phyloP scores from a whole-genome alignment of 1,140 invertebrate species.

The Zaprionus ornatus region DNA sequence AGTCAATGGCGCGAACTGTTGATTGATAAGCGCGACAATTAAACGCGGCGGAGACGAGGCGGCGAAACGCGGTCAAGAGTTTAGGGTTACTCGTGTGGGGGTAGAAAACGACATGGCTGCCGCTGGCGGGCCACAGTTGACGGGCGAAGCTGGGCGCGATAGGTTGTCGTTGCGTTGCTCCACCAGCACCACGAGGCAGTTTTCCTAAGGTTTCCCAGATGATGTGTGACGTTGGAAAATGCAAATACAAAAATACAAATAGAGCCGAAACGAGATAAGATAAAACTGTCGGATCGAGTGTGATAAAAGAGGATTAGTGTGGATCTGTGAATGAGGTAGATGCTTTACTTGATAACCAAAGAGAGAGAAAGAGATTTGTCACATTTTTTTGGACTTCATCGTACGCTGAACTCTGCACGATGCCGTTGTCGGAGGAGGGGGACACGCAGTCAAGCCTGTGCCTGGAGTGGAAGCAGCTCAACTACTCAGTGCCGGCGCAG shows the following conservation, averaged over 20 bases:
- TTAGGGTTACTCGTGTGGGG: conserved; percentile 69
- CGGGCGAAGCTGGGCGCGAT: conserved; percentile 28
- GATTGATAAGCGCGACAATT: conserved; percentile 74
- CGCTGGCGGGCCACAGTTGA: conserved; percentile 54
- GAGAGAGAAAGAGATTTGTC: not conserved
- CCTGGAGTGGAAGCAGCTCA: conserved; percentile 80
- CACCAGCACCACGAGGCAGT: conserved; percentile 19
- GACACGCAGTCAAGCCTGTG: conserved; percentile 50
- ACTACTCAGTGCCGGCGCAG: conserved; percentile 79
- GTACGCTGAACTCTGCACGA: conserved; percentile 41
- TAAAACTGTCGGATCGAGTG: conserved; percentile 7
- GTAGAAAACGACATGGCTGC: conserved; percentile 60
- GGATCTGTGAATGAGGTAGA: not conserved
- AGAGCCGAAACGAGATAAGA: conserved; percentile 24
- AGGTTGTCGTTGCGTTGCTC: conserved; percentile 12
- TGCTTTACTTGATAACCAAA: conserved; percentile 11
- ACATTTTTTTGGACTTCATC: conserved; percentile 7
- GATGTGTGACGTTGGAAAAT: not conserved
- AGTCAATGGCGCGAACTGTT: conserved; percentile 39
- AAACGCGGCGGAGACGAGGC: conserved; percentile 4
- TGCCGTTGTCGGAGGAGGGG: not conserved
- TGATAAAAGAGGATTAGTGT: conserved; percentile 29
- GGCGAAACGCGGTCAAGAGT: conserved; percentile 71
- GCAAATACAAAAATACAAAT: conserved; percentile 38
- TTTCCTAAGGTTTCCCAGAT: conserved; percentile 60